A percentile compares a stretch with the other conserved stretches of the same genome.
Conservation (phyloP, 2,888 invertebrate species). For the Steinernema carpocapsae region DNA sequence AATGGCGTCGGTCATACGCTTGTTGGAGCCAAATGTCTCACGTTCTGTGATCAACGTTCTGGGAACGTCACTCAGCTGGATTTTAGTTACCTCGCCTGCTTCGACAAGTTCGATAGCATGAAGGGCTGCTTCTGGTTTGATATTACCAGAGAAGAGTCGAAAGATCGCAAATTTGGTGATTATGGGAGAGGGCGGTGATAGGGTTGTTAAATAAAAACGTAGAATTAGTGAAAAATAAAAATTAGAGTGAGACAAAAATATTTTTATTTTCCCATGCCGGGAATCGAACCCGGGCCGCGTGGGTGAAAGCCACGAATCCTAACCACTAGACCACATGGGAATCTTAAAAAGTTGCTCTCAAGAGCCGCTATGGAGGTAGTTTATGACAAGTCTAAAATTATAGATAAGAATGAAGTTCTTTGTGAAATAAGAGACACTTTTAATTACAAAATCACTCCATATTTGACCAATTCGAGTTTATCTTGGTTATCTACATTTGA, state of each 20-base stretch:
- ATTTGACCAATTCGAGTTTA: too few relatives aligned
- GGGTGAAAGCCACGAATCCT: conserved; percentile 55
- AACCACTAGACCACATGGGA: conserved; percentile 58
- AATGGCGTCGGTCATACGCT: conserved; percentile 53
- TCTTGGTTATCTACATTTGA: too few relatives aligned
- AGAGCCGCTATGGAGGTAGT: too few relatives aligned
- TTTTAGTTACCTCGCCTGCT: conserved; percentile 48
- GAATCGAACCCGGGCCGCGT: conserved; percentile 50
- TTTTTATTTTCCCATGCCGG: conserved; percentile 41
- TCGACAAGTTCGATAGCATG: conserved; percentile 51
- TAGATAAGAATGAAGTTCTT: too few relatives aligned
- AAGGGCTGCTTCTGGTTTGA: conserved; percentile 49
- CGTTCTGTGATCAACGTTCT: conserved; percentile 53
- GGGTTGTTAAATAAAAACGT: too few relatives aligned
- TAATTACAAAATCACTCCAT: too few relatives aligned
- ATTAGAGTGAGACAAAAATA: too few relatives aligned
- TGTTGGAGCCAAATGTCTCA: conserved; percentile 51
- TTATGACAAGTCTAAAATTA: too few relatives aligned
- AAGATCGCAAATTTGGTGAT: too few relatives aligned
- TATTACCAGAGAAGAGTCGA: conserved; percentile 32
- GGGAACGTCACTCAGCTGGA: conserved; percentile 55
- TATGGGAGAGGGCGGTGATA: too few relatives aligned
- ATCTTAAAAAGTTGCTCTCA: background rate
- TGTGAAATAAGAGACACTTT: too few relatives aligned
- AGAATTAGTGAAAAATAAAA: too few relatives aligned